These are phyloP conservation scores for Meta bourneti DNA, from an alignment of 2,888 invertebrate species.

Conservation along the genomic window DNA sequence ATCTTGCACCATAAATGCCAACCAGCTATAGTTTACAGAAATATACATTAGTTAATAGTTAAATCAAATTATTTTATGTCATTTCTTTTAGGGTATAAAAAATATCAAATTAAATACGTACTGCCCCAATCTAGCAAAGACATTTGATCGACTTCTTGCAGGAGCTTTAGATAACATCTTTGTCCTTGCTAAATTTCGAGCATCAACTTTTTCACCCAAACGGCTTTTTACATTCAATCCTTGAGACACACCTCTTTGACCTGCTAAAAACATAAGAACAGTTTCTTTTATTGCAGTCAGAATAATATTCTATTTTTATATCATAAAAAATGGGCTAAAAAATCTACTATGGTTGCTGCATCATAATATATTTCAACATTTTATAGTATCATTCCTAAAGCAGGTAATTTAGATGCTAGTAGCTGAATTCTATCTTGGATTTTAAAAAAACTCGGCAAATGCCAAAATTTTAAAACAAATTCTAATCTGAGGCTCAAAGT, in stretches of 20 bases:
- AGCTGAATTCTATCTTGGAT: too few relatives aligned
- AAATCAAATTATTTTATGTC: too few relatives aligned
- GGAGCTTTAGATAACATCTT: slow-evolving; percentile 1
- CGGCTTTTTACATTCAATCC: slow-evolving; percentile 39
- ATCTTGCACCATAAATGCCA: too few relatives aligned
- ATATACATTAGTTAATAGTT: too few relatives aligned
- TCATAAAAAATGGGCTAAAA: background rate
- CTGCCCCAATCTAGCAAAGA: slow-evolving; percentile 66
- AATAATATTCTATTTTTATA: background rate
- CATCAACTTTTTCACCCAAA: slow-evolving; percentile 45
- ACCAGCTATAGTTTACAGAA: too few relatives aligned
- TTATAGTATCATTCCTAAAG: too few relatives aligned
- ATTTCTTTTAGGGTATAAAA: background rate
- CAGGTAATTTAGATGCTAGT: too few relatives aligned
- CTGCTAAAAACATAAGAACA: slow-evolving; percentile 6
- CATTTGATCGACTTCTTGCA: slow-evolving; percentile 53
- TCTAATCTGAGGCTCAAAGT: too few relatives aligned
- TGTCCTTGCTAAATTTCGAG: slow-evolving; percentile 34
- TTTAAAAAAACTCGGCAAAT: too few relatives aligned
- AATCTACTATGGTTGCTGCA: too few relatives aligned
- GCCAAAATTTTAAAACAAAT: too few relatives aligned
- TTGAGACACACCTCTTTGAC: background rate
- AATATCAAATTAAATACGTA: background rate
- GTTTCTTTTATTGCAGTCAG: background rate
- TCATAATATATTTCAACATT: too few relatives aligned